A percentile compares a stretch with the other conserved stretches of the same genome.
Evolutionary conservation across 1,140 invertebrate genomes (phyloP).

Genomic region (Andricus grossulariae): DNA sequence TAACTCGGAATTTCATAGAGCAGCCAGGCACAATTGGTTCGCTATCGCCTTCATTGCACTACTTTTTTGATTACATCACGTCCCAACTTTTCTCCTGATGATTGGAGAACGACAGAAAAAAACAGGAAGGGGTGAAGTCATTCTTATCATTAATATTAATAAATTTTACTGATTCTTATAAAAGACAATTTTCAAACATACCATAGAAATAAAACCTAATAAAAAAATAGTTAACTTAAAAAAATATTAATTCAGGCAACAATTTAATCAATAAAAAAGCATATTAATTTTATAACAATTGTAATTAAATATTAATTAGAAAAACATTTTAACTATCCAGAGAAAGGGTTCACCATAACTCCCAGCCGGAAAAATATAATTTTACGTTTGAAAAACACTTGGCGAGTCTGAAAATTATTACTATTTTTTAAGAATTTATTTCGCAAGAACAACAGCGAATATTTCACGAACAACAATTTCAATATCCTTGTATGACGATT

Average conservation of each 20-base stretch:
- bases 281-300: not conserved
- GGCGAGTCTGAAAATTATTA: too few relatives aligned
- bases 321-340: not conserved
- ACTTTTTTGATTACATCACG: conserved; percentile 16
- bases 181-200: not conserved
- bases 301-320: not conserved
- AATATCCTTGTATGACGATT: too few relatives aligned
- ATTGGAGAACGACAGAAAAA: not conserved
- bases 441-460: too few relatives aligned
- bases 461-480: too few relatives aligned
- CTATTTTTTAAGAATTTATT: too few relatives aligned
- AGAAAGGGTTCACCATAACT: too few relatives aligned
- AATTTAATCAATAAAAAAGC: too few relatives aligned
- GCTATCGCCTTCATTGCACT: conserved; percentile 10
- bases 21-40: not conserved
- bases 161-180: not conserved
- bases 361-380: too few relatives aligned
- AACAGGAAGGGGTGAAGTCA: not conserved
- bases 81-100: not conserved
- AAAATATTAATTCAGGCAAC: too few relatives aligned
- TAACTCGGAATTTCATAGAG: not conserved
- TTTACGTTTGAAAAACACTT: too few relatives aligned
- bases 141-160: not conserved
- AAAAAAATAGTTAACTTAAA: too few relatives aligned
- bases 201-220: not conserved